A percentile compares a stretch with the other conserved stretches of the same genome.
phyloP scores from a whole-genome alignment of 2,888 invertebrate genomes.

The Suillia variegata region DNA sequence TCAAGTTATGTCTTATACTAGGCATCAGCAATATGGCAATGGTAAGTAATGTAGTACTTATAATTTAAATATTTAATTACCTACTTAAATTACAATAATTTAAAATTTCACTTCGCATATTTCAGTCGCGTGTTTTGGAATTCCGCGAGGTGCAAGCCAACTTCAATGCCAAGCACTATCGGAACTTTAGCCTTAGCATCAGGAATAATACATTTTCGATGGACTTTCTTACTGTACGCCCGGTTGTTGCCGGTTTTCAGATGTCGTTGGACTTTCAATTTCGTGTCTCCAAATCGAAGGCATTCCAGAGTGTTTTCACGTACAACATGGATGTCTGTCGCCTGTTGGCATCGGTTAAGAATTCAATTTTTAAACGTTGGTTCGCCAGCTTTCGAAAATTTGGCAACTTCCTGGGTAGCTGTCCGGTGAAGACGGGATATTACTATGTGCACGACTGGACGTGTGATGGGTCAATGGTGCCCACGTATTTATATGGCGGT shows the following conservation, averaged over 20 bases:
- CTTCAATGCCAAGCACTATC: slow-evolving; percentile 26
- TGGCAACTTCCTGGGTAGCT: slow-evolving; percentile 35
- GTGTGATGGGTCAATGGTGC: slow-evolving; percentile 30
- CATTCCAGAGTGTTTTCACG: slow-evolving; percentile 37
- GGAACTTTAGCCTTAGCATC: slow-evolving; percentile 27
- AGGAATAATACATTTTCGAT: slow-evolving; percentile 22
- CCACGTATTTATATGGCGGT: slow-evolving; percentile 32
- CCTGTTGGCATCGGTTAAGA: slow-evolving; percentile 30
- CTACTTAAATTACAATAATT: too few species aligned
- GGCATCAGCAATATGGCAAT: too few species aligned
- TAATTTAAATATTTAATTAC: too few species aligned
- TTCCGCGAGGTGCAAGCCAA: not conserved
- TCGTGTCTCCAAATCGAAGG: slow-evolving; percentile 30
- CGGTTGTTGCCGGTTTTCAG: slow-evolving; percentile 25
- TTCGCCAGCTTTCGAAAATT: slow-evolving; percentile 28
- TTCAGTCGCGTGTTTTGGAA: not conserved
- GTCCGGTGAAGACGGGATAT: slow-evolving; percentile 29
- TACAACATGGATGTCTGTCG: slow-evolving; percentile 39
- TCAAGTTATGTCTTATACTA: too few species aligned
- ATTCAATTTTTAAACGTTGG: slow-evolving; percentile 36
- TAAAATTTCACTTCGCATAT: too few species aligned
- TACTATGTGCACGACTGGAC: slow-evolving; percentile 32
- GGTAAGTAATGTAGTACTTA: too few species aligned
- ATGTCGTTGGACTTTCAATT: slow-evolving; percentile 32
- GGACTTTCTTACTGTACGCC: slow-evolving; percentile 29